phyloP scores from a whole-genome alignment of 1,140 invertebrate species.

The Drosophila serrata region DNA sequence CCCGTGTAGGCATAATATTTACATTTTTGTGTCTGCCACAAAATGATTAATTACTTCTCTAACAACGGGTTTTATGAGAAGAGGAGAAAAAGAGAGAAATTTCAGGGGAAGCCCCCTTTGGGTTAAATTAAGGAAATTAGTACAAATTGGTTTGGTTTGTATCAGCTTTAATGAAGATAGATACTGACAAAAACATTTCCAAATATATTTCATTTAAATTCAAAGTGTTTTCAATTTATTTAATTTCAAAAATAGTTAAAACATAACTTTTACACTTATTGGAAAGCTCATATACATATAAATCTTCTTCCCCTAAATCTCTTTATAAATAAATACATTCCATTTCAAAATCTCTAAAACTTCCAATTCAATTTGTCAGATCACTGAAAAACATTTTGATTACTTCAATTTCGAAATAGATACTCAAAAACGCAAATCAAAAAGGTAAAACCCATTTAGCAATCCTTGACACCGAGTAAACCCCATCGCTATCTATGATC shows the following conservation, averaged over 20 bases:
- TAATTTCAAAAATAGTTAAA: background rate
- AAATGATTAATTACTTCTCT: slow-evolving; percentile 18
- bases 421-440: background rate
- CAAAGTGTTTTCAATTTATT: background rate
- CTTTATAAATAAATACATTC: background rate
- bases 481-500: slow-evolving; percentile 13
- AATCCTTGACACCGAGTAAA: slow-evolving; percentile 48
- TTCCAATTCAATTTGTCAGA: background rate
- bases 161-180: background rate
- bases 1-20: background rate
- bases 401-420: slow-evolving; percentile 1
- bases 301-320: background rate
- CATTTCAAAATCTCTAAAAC: background rate
- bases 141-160: background rate
- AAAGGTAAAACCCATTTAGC: slow-evolving; percentile 17
- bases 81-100: background rate
- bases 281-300: too few relatives aligned
- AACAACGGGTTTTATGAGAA: background rate
- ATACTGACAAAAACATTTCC: background rate
- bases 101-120: background rate
- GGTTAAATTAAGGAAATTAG: background rate
- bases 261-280: too few relatives aligned
- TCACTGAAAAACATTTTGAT: background rate
- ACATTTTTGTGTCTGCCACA: background rate
- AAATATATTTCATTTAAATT: background rate